Evolutionary conservation across 2,113 vertebrate genomes (phyloP).

Genomic region (Melierax canorus): DNA sequence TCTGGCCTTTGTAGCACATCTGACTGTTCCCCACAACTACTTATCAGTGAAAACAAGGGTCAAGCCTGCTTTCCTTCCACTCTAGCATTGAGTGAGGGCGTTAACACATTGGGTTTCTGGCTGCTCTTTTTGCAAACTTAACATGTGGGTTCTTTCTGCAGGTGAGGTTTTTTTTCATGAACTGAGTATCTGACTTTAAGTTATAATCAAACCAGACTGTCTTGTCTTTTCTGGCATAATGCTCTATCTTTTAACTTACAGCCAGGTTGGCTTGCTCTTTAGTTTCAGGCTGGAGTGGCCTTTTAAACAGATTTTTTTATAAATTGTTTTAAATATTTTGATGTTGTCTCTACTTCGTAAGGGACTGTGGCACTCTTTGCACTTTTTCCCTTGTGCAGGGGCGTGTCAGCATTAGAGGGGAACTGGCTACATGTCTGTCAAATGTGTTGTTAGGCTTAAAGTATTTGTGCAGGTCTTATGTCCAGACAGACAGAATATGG

Average conservation of each 20-base stretch:
- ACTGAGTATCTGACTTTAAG: neutral
- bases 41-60: neutral
- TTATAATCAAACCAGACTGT: neutral
- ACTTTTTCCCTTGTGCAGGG: neutral
- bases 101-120: neutral
- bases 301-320: neutral
- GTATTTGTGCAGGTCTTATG: neutral
- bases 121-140: neutral
- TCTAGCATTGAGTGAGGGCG: neutral
- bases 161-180: neutral
- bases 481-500: neutral
- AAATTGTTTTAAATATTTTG: neutral
- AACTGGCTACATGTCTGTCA: neutral
- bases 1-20: neutral
- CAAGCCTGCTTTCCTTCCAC: neutral
- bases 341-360: neutral
- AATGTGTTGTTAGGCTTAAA: neutral
- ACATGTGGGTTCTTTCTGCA: neutral
- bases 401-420: neutral
- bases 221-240: neutral
- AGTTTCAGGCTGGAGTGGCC: neutral
- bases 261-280: neutral
- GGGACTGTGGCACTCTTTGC: neutral
- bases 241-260: neutral
- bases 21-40: neutral